phyloP scores from a whole-genome alignment of 2,113 vertebrate species.

The Burhinus bistriatus region DNA sequence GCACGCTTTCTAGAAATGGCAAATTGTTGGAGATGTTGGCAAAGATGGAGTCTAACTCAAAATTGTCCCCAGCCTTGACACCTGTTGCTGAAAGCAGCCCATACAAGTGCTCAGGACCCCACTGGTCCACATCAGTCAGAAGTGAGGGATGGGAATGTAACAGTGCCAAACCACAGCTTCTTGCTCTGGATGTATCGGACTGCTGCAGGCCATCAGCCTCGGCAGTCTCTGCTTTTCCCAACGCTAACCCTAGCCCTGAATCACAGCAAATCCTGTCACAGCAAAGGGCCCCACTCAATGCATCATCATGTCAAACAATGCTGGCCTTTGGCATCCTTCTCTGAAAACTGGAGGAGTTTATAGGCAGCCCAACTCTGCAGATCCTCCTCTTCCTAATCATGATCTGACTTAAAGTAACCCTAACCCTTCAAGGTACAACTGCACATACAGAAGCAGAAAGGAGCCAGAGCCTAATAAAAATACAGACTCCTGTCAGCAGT shows the following conservation, averaged over 20 bases:
- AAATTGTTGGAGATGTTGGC: not conserved
- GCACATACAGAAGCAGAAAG: not conserved
- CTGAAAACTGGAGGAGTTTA: not conserved
- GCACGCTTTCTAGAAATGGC: not conserved
- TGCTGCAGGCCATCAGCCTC: not conserved
- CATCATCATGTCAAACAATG: fast-evolving
- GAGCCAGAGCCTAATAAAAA: not conserved
- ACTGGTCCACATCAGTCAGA: not conserved
- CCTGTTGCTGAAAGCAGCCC: not conserved
- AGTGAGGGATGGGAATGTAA: not conserved
- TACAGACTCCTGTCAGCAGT: not conserved
- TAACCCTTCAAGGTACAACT: not conserved
- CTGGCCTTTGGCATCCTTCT: not conserved
- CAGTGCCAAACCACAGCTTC: not conserved
- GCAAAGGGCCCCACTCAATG: not conserved
- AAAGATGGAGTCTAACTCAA: not conserved
- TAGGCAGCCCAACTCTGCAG: not conserved
- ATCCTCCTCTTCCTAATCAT: not conserved
- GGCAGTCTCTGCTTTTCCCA: not conserved
- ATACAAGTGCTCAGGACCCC: not conserved
- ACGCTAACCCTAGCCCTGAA: not conserved
- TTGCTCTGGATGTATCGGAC: not conserved
- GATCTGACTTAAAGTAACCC: not conserved
- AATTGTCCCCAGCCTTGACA: not conserved
- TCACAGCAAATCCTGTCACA: not conserved